Conservation (phyloP, 2,888 invertebrate genomes). For the Ichneumoninae sp. region DNA sequence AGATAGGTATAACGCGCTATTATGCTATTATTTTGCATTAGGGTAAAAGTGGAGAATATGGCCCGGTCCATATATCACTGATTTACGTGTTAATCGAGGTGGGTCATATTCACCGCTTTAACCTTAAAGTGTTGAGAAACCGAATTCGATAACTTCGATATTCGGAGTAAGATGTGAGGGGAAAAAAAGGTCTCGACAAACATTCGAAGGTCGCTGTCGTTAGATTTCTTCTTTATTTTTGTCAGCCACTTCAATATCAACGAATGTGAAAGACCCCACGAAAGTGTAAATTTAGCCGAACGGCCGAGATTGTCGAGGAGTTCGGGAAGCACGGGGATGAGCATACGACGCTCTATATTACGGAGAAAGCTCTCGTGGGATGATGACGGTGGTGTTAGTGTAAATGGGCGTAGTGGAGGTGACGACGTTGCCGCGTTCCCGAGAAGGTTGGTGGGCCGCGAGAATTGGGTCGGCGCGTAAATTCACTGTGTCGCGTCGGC, state of each 20-base stretch:
- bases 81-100: no score
- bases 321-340: background rate
- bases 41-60: no score
- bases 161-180: background rate
- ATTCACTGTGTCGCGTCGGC: slow-evolving; percentile 20
- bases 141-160: no score
- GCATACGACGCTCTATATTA: slow-evolving; percentile 28
- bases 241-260: slow-evolving; percentile 4
- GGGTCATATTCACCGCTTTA: no score
- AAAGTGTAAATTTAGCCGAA: slow-evolving; percentile 44
- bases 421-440: slow-evolving; percentile 50
- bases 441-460: slow-evolving; percentile 57
- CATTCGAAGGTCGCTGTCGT: slow-evolving; percentile 35
- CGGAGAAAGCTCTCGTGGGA: slow-evolving; percentile 29
- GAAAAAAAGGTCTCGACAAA: background rate
- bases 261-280: slow-evolving; percentile 13
- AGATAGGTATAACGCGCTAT: background rate
- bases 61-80: no score
- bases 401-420: background rate
- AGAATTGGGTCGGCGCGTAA: slow-evolving; percentile 63
- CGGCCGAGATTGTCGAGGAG: background rate
- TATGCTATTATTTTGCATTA: background rate
- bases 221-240: slow-evolving; percentile 1
- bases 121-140: no score
- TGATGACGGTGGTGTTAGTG: slow-evolving; percentile 20